Conservation (phyloP, 2,797 vertebrate species). For the Gambelia wislizenii region DNA sequence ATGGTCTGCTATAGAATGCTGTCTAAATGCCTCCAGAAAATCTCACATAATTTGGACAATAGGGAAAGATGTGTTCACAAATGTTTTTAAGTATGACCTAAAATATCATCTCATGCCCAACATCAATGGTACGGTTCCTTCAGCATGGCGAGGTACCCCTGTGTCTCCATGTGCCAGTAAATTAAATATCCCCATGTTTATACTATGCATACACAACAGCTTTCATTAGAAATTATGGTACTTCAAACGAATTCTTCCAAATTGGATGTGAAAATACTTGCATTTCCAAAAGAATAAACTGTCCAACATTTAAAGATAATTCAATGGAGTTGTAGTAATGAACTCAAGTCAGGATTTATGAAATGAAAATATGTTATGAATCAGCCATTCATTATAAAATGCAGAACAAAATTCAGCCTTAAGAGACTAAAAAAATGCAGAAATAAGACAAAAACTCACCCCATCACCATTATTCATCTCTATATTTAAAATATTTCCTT, state of each 20-base stretch:
- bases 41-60: background rate
- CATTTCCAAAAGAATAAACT: background rate
- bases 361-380: background rate
- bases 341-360: background rate
- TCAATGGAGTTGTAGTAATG: background rate
- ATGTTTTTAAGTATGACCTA: background rate
- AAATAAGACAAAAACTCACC: background rate
- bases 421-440: background rate
- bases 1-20: too few relatives aligned
- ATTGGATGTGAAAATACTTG: too few relatives aligned
- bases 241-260: too few relatives aligned
- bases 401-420: background rate
- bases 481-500: too few relatives aligned
- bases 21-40: background rate
- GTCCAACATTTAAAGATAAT: background rate
- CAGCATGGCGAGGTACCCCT: too few relatives aligned
- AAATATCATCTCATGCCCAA: background rate
- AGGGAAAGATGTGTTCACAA: background rate
- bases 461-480: background rate
- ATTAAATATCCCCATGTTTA: too few relatives aligned
- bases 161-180: too few relatives aligned
- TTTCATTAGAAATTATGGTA: too few relatives aligned
- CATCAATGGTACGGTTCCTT: background rate
- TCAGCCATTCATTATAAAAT: background rate
- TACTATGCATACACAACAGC: too few relatives aligned